phyloP scores from a whole-genome alignment of 2,888 invertebrate species.

The Tachina lurida region DNA sequence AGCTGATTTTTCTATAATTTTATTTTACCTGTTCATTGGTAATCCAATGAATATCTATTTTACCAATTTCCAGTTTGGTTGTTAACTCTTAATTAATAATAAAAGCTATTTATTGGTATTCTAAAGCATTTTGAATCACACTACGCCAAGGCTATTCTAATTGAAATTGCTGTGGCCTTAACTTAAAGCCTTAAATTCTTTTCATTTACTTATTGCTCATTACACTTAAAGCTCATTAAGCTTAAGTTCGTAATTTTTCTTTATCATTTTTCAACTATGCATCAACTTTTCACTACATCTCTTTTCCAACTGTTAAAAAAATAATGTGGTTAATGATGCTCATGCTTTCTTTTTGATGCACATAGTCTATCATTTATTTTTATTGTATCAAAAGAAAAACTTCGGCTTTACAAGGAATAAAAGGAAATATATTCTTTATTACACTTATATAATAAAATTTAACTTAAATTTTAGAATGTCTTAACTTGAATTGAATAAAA shows the following conservation, averaged over 20 bases:
- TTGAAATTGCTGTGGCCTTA: neutral
- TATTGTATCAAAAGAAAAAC: neutral
- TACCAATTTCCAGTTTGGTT: no score
- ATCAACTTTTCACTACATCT: constrained; percentile 21
- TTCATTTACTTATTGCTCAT: neutral
- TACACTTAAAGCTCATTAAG: constrained; percentile 12
- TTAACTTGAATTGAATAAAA: no score
- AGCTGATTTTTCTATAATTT: no score
- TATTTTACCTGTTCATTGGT: no score
- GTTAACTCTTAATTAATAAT: no score
- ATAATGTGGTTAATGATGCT: constrained; percentile 2
- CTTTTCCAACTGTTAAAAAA: constrained; percentile 8
- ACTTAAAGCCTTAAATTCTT: neutral
- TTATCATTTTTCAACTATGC: constrained; percentile 2
- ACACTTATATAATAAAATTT: neutral
- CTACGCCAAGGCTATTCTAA: neutral
- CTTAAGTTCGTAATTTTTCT: neutral
- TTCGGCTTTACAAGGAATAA: neutral
- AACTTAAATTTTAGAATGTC: no score
- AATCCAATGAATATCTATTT: no score
- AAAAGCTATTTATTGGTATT: no score
- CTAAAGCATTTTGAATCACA: neutral
- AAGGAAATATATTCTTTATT: no score
- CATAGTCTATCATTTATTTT: constrained; percentile 21
- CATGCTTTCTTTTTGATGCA: neutral